Evolutionary conservation across 2,113 vertebrate genomes (phyloP), one percentile per base, ranked within the genome.

Genomic region (Petaurus breviceps): DNA sequence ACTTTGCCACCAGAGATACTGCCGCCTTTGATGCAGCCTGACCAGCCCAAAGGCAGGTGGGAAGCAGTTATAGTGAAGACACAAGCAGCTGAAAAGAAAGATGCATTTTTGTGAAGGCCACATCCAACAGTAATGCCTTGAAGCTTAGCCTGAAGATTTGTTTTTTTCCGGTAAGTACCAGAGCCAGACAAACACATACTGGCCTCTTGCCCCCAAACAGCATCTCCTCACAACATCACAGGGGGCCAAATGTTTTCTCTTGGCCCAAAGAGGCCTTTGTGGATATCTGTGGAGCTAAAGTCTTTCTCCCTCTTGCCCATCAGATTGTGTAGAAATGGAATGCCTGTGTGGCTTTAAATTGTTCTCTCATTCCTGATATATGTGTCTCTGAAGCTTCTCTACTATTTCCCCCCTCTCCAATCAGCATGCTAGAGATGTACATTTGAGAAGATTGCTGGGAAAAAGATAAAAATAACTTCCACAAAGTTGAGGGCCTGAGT

Each of bases 401-500:
- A 24, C 93, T 96, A 84, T 97, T 98, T 98, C 94, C 90, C 89
- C 96, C 97, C 55, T 37, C 8, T 92, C 91, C 91, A 94, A 90
- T 97, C 96, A 89, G 6, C 94, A 89, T 90, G 61, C 97, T 96
- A 94, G 90, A 95, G 93, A 28, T 0, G 8, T 51, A 53, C 55
- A 19, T 95, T 92, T 52, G 25, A 25, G 89, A 94, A 84, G 92
- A 91, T 95, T 92, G 50, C 91, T 94, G 93, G 95, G 68, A 84
- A 97, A 94, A 94, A 96, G 95, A 94, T 92, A 93, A 94, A 92
- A 96, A 97, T 77, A 95, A 96, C 92, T 97, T 95, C 94, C 97
- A 96, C 95, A 97, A 96, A 89, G 26, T 90, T 91, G 90, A 46
- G 89, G 91, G 54, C 19, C 92, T 89, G 53, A 90, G 96, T 92